Conservation (phyloP, 2,113 vertebrate genomes). For the Cynoglossus semilaevis region DNA sequence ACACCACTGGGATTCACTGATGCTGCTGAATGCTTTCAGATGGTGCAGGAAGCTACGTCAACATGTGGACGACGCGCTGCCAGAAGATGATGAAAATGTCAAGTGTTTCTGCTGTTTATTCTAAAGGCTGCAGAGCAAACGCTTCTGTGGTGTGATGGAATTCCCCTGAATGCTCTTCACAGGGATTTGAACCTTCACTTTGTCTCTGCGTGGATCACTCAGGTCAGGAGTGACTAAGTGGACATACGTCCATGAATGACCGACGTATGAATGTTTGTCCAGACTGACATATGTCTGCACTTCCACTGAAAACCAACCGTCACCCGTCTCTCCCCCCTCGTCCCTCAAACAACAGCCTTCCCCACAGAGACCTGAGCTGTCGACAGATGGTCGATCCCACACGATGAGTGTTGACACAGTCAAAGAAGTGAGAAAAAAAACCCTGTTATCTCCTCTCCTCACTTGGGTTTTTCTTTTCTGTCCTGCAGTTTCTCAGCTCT, state of each 20-base stretch:
- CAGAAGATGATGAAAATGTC: conserved; percentile 41
- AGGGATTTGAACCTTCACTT: conserved; percentile 5
- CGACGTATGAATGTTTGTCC: background rate
- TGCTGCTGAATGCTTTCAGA: conserved; percentile 49
- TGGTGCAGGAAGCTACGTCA: conserved; percentile 30
- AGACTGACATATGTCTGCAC: conserved; percentile 7
- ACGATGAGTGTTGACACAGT: conserved; percentile 65
- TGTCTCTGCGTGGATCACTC: background rate
- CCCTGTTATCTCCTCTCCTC: conserved; percentile 46
- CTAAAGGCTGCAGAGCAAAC: conserved; percentile 22
- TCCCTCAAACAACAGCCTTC: conserved; percentile 53
- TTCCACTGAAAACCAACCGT: conserved; percentile 10
- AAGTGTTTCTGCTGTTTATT: conserved; percentile 45
- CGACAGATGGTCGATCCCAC: conserved; percentile 66
- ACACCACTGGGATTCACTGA: conserved; percentile 39
- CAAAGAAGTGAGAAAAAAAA: conserved; percentile 62
- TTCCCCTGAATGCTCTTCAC: background rate
- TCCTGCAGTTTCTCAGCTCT: conserved; percentile 6
- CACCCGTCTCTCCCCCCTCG: conserved; percentile 21
- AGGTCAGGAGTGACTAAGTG: too few relatives aligned
- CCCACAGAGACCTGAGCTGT: conserved; percentile 65
- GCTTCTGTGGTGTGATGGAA: background rate
- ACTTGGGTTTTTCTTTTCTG: background rate
- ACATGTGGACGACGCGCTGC: conserved; percentile 13
- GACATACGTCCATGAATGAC: background rate